phyloP scores from a whole-genome alignment of 2,797 vertebrate genomes.

The Argya squamiceps region DNA sequence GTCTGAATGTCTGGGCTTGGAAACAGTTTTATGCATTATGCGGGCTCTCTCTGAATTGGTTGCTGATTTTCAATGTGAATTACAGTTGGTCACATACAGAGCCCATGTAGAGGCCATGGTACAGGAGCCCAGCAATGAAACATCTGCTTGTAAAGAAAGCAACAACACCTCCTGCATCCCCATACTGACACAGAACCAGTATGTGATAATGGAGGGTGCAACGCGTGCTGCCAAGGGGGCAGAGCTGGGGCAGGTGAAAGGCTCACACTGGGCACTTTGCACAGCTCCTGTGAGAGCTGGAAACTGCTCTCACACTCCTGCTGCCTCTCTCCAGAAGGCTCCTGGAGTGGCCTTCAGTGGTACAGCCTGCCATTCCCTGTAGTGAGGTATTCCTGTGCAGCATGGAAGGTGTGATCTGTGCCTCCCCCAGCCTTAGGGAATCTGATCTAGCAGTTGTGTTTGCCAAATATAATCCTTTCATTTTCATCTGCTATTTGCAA shows the following conservation, averaged over 20 bases:
- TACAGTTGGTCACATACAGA: not conserved
- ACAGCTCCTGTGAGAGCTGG: not conserved
- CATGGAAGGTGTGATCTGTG: not conserved
- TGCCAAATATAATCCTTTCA: not conserved
- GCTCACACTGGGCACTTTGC: not conserved
- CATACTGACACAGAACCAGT: rapidly evolving
- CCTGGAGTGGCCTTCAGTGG: not conserved
- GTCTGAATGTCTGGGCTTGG: not conserved
- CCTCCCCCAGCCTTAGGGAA: not conserved
- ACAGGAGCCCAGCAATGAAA: not conserved
- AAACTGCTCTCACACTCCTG: not conserved
- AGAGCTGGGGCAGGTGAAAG: not conserved
- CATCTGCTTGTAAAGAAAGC: not conserved
- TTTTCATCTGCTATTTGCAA: conserved; percentile 27
- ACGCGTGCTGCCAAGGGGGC: not conserved
- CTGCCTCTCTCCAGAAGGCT: not conserved
- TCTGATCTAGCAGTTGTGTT: not conserved
- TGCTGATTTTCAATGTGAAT: not conserved
- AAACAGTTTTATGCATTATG: not conserved
- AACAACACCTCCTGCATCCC: rapidly evolving
- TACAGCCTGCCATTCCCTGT: not conserved
- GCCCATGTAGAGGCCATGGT: rapidly evolving
- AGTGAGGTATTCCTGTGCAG: not conserved
- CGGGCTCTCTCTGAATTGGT: not conserved
- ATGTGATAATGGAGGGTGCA: rapidly evolving